These are phyloP conservation scores for Halictus rubicundus DNA, from an alignment of 1,140 invertebrate genomes.

Conservation along the genomic window DNA sequence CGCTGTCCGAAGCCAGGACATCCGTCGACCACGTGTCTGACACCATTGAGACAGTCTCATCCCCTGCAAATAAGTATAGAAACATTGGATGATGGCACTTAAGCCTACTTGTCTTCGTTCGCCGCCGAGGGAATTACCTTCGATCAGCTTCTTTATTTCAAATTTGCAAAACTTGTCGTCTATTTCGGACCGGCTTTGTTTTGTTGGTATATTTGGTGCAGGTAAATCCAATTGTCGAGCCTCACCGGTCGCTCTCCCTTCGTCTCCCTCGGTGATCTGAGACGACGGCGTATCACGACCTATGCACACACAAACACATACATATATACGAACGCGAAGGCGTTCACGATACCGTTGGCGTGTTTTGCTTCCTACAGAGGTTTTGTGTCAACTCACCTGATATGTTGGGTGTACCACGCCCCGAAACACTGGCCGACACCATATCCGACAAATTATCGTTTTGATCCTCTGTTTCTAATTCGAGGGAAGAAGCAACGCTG, in stretches of 20 bases:
- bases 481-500: conserved; percentile 95
- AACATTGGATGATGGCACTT: neutral
- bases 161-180: conserved; percentile 99
- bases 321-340: conserved; percentile 19
- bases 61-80: conserved; percentile 75
- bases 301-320: conserved; percentile 44
- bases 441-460: conserved; percentile 97
- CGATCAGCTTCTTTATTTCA: conserved; percentile 93
- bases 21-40: conserved; percentile 99
- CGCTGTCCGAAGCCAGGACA: conserved; percentile 96
- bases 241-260: conserved; percentile 78
- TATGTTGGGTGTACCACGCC: conserved; percentile 92
- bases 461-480: conserved; percentile 91
- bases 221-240: conserved; percentile 79
- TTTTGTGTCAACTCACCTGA: conserved; percentile 85
- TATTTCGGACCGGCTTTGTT: conserved; percentile 93
- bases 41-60: conserved; percentile 96
- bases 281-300: conserved; percentile 97
- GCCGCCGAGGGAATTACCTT: conserved; percentile 80
- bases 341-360: too few species aligned
- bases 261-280: conserved; percentile 91
- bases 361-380: neutral
- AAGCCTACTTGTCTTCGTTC: neutral
- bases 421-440: conserved; percentile 95
- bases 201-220: conserved; percentile 85